Evolutionary conservation across 2,888 invertebrate species (phyloP), one percentile per base, ranked within the genome.

Genomic region (Penaeus monodon): DNA sequence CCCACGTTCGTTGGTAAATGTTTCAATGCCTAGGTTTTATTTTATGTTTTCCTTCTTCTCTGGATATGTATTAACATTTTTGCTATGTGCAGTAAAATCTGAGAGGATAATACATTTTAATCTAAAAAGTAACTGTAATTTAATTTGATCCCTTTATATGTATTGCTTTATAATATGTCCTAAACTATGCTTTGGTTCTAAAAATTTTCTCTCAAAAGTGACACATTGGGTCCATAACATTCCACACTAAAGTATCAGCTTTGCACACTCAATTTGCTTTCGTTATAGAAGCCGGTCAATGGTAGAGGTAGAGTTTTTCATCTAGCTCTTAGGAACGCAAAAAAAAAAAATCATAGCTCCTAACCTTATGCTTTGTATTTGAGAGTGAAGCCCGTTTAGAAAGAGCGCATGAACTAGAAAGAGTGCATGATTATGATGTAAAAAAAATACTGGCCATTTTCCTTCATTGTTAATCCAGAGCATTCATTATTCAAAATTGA

Each of bases 181-280:
- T 70, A 77, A n/a, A 77, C 77, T 70, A 38, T 85, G 57, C 84
- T 85, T 85, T 38, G 80, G 82, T 82, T 82, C 64, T 57, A 74
- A 68, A 82, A 76, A 64, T 82, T 74, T 74, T 38, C 33, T 68
- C 24, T 76, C 33, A 66, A 81, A 81, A 70, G 81, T 81, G 81
- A 81, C 81, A 70, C 81, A 86, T 86, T 86, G 86, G 86, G 86
- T 86, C 77, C 77, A 70, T 86, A 86, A 86, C 86, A 86, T 82
- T 86, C 86, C 86, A 86, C 86, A 86, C 82, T 86, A 82, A 81
- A 86, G 86, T 86, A 82, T 70, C 66, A 81, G 86, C 82, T 86
- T 86, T 82, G 81, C 86, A 86, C 85, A 76, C 73, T 81, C 74
- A 85, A 85, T 85, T 85, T 85, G 85, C 85, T 85, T 85, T 85